Conservation (phyloP, 1,140 invertebrate genomes). For the Dinoponera quadriceps region DNA sequence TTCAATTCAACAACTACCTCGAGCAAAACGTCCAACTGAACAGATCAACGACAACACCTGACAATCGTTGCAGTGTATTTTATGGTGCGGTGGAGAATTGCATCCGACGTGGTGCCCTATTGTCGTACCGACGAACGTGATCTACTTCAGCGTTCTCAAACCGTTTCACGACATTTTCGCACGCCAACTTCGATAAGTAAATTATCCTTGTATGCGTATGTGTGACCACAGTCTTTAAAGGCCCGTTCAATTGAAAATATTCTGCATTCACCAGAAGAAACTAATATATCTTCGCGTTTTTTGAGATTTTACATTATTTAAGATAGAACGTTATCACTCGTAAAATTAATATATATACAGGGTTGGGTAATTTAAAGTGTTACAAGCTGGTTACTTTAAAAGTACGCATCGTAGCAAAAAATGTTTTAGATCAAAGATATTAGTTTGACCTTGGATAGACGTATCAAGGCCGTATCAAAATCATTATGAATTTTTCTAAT, state of each 20-base stretch:
- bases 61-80: neutral
- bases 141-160: slow-evolving; percentile 21
- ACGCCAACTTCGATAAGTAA: neutral
- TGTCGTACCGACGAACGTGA: neutral
- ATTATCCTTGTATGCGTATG: neutral
- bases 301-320: neutral
- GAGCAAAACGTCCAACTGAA: neutral
- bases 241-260: neutral
- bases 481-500: no score
- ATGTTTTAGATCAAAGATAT: no score
- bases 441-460: no score
- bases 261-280: neutral
- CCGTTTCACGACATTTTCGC: neutral
- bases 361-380: no score
- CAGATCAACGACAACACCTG: neutral
- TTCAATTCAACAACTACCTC: slow-evolving; percentile 14
- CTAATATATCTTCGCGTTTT: neutral
- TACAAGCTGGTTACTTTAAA: no score
- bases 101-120: neutral
- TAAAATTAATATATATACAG: no score
- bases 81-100: slow-evolving; percentile 3
- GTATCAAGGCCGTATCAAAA: no score
- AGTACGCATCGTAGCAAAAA: no score
- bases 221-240: neutral
- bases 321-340: no score